These are phyloP conservation scores for Drosophila pachea DNA, from an alignment of 1,140 invertebrate genomes.

Conservation along the genomic window DNA sequence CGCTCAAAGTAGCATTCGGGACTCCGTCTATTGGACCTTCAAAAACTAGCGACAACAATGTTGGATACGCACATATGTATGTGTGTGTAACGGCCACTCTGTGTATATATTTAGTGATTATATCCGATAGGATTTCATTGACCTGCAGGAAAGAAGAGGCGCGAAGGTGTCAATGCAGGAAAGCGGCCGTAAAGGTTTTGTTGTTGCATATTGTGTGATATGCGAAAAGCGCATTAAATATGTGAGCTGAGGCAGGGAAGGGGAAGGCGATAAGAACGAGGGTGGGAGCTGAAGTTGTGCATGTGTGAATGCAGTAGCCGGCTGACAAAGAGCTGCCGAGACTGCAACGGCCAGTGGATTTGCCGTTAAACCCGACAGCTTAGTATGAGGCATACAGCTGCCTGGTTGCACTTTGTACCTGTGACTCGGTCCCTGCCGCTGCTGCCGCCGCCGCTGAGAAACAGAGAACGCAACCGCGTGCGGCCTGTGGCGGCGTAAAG, in stretches of 20 bases:
- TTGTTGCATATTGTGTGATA: constrained; percentile 27
- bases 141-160: constrained; percentile 17
- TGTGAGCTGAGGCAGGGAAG: neutral
- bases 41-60: too few species aligned
- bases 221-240: constrained; percentile 45
- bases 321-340: constrained; percentile 28
- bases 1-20: too few species aligned
- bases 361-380: constrained; percentile 47
- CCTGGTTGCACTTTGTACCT: constrained; percentile 40
- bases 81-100: too few species aligned
- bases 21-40: too few species aligned
- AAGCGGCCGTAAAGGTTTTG: constrained; percentile 22
- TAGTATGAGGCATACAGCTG: constrained; percentile 42
- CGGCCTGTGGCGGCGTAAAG: constrained; percentile 22
- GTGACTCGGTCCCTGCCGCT: neutral
- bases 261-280: neutral
- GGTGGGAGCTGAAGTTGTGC: neutral
- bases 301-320: constrained; percentile 3
- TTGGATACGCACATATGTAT: too few species aligned
- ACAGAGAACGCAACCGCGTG: neutral
- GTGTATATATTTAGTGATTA: too few species aligned
- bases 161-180: constrained; percentile 30
- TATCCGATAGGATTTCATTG: constrained; percentile 22
- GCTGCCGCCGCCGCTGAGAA: constrained; percentile 12
- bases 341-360: constrained; percentile 34